These are phyloP conservation scores for Sinotaia quadrata DNA, from an alignment of 2,888 invertebrate species.

Conservation along the genomic window DNA sequence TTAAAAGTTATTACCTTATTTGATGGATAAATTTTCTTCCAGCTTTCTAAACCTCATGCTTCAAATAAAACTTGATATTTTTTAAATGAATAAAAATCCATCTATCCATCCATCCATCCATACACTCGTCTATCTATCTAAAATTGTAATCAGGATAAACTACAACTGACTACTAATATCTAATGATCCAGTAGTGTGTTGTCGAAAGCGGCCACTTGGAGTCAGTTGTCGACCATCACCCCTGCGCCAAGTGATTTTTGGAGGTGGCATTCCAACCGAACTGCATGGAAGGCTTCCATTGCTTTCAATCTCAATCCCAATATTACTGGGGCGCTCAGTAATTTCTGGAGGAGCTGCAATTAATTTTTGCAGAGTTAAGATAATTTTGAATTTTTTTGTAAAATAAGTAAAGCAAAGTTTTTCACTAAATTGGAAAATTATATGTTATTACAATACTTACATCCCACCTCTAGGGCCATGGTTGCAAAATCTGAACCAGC, in stretches of 20 bases:
- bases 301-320: constrained; percentile 70
- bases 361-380: not conserved
- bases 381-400: not conserved
- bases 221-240: constrained; percentile 63
- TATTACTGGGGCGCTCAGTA: constrained; percentile 66
- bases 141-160: too few species aligned
- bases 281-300: constrained; percentile 71
- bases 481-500: constrained; percentile 62
- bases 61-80: too few species aligned
- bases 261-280: constrained; percentile 71
- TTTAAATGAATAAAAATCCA: too few species aligned
- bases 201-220: constrained; percentile 54
- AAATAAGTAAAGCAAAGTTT: not conserved
- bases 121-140: too few species aligned
- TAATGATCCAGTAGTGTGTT: constrained; percentile 67
- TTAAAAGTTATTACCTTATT: too few species aligned
- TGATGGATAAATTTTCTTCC: too few species aligned
- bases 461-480: constrained; percentile 64
- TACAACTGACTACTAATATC: constrained; percentile 58
- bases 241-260: constrained; percentile 71
- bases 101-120: too few species aligned
- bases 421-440: not conserved
- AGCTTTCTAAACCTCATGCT: too few species aligned
- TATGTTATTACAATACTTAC: constrained; percentile 52
- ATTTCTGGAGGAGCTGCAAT: constrained; percentile 71